Percentiles rank a stretch among this genome's conserved stretches.
These are phyloP conservation scores for Silvanus unidentatus DNA, from an alignment of 2,888 invertebrate species.

Conservation along the genomic window DNA sequence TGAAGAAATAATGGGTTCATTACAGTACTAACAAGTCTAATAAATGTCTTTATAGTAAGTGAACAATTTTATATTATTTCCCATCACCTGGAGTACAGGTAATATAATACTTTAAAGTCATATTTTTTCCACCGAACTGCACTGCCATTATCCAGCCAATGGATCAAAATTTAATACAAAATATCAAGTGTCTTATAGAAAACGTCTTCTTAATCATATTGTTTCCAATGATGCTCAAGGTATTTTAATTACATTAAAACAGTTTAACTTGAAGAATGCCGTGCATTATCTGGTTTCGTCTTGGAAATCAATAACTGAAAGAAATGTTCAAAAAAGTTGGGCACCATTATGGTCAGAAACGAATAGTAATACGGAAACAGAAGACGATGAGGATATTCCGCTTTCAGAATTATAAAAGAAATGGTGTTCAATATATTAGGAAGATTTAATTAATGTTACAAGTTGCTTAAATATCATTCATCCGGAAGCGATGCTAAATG, in stretches of 20 bases:
- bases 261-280: slow-evolving; percentile 9
- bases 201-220: slow-evolving; percentile 5
- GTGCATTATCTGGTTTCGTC: slow-evolving; percentile 8
- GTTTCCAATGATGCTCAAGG: slow-evolving; percentile 5
- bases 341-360: background rate
- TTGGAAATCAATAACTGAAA: slow-evolving; percentile 5
- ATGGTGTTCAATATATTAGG: too few relatives aligned
- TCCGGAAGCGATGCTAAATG: background rate
- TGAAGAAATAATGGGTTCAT: too few relatives aligned
- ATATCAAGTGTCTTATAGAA: slow-evolving; percentile 8
- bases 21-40: too few relatives aligned
- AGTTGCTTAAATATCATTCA: background rate
- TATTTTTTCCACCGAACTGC: slow-evolving; percentile 8
- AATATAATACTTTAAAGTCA: slow-evolving; percentile 8
- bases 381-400: background rate
- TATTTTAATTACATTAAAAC: slow-evolving; percentile 6
- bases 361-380: background rate
- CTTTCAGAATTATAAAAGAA: background rate
- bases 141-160: slow-evolving; percentile 11
- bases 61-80: too few relatives aligned
- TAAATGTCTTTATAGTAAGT: too few relatives aligned
- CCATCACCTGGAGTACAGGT: too few relatives aligned
- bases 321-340: background rate
- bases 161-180: slow-evolving; percentile 13
- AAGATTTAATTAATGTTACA: background rate